These are phyloP conservation scores for Emberiza fucata DNA, from an alignment of 2,113 vertebrate species.

Conservation along the genomic window DNA sequence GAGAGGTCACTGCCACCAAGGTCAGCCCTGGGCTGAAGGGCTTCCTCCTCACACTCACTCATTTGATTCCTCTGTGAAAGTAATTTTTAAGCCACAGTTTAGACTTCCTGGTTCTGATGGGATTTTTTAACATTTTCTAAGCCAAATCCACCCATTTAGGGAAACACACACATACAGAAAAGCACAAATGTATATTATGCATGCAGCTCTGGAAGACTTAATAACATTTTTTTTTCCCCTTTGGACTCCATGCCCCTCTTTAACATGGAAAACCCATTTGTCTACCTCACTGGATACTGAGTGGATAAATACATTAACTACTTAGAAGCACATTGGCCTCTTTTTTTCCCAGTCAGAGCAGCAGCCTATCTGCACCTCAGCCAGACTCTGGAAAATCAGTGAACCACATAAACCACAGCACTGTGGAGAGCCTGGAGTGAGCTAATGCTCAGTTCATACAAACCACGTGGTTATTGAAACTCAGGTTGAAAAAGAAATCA, in stretches of 20 bases:
- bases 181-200: background rate
- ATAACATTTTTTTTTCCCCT: background rate
- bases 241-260: background rate
- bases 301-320: background rate
- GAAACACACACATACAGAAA: background rate
- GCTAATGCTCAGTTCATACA: background rate
- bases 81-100: background rate
- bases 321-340: background rate
- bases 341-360: background rate
- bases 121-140: background rate
- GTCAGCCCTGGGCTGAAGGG: background rate
- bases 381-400: background rate
- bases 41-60: background rate
- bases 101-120: background rate
- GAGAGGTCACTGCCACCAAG: background rate
- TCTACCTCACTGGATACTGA: background rate
- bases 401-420: background rate
- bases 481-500: background rate
- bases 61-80: background rate
- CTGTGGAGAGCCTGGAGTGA: background rate
- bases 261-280: background rate
- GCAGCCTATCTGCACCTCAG: background rate
- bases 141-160: background rate
- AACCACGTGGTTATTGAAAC: background rate
- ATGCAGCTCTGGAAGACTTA: background rate